Percentiles rank a stretch among this genome's conserved stretches.
Evolutionary conservation across 53 echinoderm and acorn worm genomes (phyloP).

Genomic region (Temnopleurus reevesii): DNA sequence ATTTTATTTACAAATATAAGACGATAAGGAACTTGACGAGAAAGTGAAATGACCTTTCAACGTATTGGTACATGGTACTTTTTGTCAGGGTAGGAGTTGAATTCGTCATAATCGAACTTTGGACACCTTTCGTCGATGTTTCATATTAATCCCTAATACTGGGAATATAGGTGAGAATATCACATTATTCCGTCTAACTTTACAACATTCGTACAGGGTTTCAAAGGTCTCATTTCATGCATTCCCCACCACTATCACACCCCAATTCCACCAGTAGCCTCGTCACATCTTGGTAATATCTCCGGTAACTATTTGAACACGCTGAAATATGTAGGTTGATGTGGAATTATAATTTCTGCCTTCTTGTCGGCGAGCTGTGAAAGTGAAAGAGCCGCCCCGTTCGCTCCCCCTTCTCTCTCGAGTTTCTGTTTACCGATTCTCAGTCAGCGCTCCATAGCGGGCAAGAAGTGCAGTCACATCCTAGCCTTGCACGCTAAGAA

Average conservation of each 20-base stretch:
- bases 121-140: not conserved
- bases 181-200: not conserved
- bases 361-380: constrained; percentile 34
- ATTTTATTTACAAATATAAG: too few relatives aligned
- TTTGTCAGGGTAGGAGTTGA: too few relatives aligned
- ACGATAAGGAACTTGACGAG: too few relatives aligned
- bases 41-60: too few relatives aligned
- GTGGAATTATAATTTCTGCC: constrained; percentile 32
- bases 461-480: constrained; percentile 62
- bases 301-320: constrained; percentile 35
- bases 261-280: constrained; percentile 1
- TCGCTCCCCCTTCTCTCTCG: constrained; percentile 45
- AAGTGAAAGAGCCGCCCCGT: constrained; percentile 40
- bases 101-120: too few relatives aligned
- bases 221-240: not conserved
- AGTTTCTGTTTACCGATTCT: constrained; percentile 60
- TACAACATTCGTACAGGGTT: not conserved
- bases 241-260: not conserved
- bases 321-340: constrained; percentile 44
- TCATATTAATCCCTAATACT: not conserved
- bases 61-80: too few relatives aligned
- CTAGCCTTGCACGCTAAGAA: constrained; percentile 27
- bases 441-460: constrained; percentile 36
- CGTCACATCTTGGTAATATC: constrained; percentile 13
- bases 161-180: not conserved